Evolutionary conservation across 1,140 invertebrate species (phyloP).

Genomic region (Tetragonula clypearis): DNA sequence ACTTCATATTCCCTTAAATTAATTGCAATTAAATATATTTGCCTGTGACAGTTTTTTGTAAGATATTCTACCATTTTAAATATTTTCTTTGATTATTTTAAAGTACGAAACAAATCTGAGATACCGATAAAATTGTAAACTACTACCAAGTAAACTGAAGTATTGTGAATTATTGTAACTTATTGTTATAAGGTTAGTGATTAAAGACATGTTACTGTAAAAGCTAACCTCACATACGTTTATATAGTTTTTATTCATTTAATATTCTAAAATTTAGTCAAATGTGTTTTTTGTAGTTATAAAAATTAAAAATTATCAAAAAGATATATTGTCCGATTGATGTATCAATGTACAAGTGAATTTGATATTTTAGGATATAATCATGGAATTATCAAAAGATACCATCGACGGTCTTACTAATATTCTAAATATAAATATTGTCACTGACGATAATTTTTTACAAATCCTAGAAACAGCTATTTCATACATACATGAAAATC

Average conservation of each 20-base stretch:
- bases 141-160: too few relatives aligned
- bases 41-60: too few relatives aligned
- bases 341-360: not conserved
- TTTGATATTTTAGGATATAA: constrained; percentile 80
- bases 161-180: too few relatives aligned
- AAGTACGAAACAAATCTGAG: too few relatives aligned
- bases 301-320: not conserved
- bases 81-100: too few relatives aligned
- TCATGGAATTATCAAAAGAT: constrained; percentile 71
- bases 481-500: constrained; percentile 66
- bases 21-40: too few relatives aligned
- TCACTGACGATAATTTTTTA: constrained; percentile 73
- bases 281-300: not conserved
- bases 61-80: too few relatives aligned
- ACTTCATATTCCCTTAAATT: too few relatives aligned
- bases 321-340: constrained; percentile 1
- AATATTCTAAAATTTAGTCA: not conserved
- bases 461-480: constrained; percentile 75
- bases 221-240: constrained; percentile 20
- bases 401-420: constrained; percentile 66
- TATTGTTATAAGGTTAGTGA: not conserved
- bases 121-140: too few relatives aligned
- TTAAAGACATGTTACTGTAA: not conserved
- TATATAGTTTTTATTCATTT: not conserved
- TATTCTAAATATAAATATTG: constrained; percentile 69